These are phyloP conservation scores for Allacma fusca DNA, from an alignment of 2,888 invertebrate species.

Conservation along the genomic window DNA sequence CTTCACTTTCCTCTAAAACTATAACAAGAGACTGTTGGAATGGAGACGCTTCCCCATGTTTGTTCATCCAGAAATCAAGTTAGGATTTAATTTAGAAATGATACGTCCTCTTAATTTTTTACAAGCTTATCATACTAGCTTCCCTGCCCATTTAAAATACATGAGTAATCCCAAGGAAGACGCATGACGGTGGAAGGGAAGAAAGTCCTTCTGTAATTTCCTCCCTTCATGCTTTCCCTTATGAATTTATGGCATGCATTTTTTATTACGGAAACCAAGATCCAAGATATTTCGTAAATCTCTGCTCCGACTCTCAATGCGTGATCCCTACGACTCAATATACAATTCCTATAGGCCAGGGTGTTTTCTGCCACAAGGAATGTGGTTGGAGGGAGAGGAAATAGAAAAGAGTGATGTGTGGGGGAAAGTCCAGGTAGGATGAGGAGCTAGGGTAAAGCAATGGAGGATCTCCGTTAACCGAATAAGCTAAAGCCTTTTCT, in stretches of 20 bases:
- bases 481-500: not conserved
- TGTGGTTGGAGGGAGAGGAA: not conserved
- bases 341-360: too few species aligned
- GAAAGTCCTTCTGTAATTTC: not conserved
- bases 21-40: too few species aligned
- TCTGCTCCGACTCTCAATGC: not conserved
- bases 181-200: not conserved
- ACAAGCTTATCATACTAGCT: too few species aligned
- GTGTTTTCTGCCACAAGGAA: too few species aligned
- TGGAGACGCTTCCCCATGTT: too few species aligned
- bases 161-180: not conserved
- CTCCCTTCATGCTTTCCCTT: not conserved
- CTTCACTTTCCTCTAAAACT: too few species aligned
- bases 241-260: conserved; percentile 8
- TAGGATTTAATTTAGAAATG: too few species aligned
- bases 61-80: too few species aligned
- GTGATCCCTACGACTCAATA: too few species aligned
- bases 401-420: not conserved
- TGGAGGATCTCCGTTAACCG: not conserved
- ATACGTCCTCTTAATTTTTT: too few species aligned
- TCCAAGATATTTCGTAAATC: conserved; percentile 2
- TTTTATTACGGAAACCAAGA: not conserved
- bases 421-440: too few species aligned
- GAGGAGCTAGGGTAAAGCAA: too few species aligned
- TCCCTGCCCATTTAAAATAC: not conserved